Conservation (phyloP, 1,140 invertebrate species). For the Drosophila kikkawai region DNA sequence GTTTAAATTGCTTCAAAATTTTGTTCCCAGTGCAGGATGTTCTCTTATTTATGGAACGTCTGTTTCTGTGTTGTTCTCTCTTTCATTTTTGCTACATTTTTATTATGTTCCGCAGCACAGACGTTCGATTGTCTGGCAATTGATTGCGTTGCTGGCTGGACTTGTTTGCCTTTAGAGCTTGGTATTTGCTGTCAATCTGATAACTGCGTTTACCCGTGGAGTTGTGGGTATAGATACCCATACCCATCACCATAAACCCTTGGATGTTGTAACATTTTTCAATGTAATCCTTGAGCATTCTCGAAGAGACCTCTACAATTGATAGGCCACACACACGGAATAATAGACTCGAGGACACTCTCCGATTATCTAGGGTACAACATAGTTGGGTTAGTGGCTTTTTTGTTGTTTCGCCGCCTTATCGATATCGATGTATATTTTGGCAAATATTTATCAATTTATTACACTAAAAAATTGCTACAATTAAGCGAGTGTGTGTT, state of each 20-base stretch:
- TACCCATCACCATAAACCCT: conserved; percentile 7
- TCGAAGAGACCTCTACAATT: conserved; percentile 11
- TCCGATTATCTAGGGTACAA: conserved; percentile 11
- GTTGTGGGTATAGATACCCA: conserved; percentile 21
- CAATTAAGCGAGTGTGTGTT: conserved; percentile 58
- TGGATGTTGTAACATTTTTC: conserved; percentile 21
- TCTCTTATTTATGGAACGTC: conserved; percentile 51
- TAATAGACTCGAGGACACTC: conserved; percentile 1
- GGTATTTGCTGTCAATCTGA: conserved; percentile 46
- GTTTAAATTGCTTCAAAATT: no score
- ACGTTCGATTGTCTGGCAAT: conserved; percentile 63
- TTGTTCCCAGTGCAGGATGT: conserved; percentile 18
- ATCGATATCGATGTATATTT: conserved; percentile 56
- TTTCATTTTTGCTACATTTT: conserved; percentile 11
- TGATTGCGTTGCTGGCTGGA: conserved; percentile 45
- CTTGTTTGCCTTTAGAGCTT: conserved; percentile 53
- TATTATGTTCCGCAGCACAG: conserved; percentile 22
- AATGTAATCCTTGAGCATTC: conserved; percentile 33
- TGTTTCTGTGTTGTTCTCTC: conserved; percentile 25
- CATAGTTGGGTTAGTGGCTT: neutral
- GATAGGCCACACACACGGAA: conserved; percentile 7
- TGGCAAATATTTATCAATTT: conserved; percentile 82
- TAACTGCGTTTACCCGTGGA: conserved; percentile 14
- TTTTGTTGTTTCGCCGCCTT: conserved; percentile 25
- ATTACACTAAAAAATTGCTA: conserved; percentile 78